Evolutionary conservation across 2,797 vertebrate genomes (phyloP).

Genomic region (Champsocephalus esox): DNA sequence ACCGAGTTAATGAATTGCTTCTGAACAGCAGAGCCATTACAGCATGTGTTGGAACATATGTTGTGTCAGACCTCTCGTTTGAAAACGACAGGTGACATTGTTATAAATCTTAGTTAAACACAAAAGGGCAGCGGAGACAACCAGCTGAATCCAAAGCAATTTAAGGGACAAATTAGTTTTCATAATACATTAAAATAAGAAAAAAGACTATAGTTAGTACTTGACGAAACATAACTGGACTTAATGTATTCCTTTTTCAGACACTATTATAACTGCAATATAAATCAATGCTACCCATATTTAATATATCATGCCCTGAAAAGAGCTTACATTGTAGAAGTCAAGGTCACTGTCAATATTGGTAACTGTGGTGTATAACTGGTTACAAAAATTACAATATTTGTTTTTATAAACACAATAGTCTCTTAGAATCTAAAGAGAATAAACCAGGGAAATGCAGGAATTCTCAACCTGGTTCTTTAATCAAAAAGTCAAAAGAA

Average conservation of each 20-base stretch:
- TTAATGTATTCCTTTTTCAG: conserved; percentile 2
- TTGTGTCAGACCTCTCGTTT: conserved; percentile 73
- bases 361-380: neutral
- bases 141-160: neutral
- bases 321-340: neutral
- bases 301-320: neutral
- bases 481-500: neutral
- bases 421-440: too few relatives aligned
- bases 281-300: neutral
- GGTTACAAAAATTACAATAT: neutral
- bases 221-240: neutral
- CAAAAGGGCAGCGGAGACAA: neutral
- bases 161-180: neutral
- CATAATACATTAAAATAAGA: neutral
- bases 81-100: conserved; percentile 78
- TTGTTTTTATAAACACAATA: neutral
- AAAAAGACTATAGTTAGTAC: neutral
- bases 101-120: conserved; percentile 69
- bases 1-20: conserved; percentile 83
- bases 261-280: neutral
- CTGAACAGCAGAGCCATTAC: conserved; percentile 63
- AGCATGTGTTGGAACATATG: conserved; percentile 81
- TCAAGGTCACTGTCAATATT: neutral
- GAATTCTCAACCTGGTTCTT: neutral
- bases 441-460: neutral